These are phyloP conservation scores for Yponomeuta sedellus DNA, from an alignment of 2,888 invertebrate genomes.

Conservation along the genomic window DNA sequence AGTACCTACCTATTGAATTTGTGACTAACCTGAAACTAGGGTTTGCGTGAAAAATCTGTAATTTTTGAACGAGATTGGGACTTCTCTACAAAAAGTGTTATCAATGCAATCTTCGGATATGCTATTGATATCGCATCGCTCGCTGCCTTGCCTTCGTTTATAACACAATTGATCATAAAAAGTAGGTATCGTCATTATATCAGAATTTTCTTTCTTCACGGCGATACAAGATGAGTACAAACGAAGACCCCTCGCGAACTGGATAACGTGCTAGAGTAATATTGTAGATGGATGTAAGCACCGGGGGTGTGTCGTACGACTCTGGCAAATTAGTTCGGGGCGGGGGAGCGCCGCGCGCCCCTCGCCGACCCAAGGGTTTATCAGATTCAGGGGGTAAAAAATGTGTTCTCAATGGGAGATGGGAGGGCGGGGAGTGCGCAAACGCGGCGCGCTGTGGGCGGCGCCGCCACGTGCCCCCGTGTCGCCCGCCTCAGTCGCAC, in stretches of 20 bases:
- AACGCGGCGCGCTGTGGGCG: conserved; percentile 64
- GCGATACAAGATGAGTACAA: conserved; percentile 60
- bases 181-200: conserved; percentile 35
- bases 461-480: conserved; percentile 58
- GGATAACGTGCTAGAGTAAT: conserved; percentile 74
- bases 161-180: conserved; percentile 3
- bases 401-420: conserved; percentile 74
- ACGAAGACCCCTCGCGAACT: conserved; percentile 67
- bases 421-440: conserved; percentile 34
- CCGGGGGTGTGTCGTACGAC: conserved; percentile 74
- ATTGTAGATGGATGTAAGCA: conserved; percentile 76
- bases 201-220: conserved; percentile 53
- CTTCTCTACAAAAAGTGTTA: neutral
- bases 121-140: too few relatives aligned
- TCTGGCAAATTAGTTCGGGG: conserved; percentile 76
- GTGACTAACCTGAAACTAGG: too few relatives aligned
- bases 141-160: neutral
- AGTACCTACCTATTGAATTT: too few relatives aligned
- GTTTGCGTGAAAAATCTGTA: too few relatives aligned
- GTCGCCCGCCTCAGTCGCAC: conserved; percentile 36
- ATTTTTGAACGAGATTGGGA: too few relatives aligned
- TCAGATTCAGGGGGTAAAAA: conserved; percentile 75
- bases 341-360: conserved; percentile 60
- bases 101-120: neutral
- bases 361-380: conserved; percentile 56